Conservation (phyloP, 1,140 invertebrate species). For the Antheraea pernyi region DNA sequence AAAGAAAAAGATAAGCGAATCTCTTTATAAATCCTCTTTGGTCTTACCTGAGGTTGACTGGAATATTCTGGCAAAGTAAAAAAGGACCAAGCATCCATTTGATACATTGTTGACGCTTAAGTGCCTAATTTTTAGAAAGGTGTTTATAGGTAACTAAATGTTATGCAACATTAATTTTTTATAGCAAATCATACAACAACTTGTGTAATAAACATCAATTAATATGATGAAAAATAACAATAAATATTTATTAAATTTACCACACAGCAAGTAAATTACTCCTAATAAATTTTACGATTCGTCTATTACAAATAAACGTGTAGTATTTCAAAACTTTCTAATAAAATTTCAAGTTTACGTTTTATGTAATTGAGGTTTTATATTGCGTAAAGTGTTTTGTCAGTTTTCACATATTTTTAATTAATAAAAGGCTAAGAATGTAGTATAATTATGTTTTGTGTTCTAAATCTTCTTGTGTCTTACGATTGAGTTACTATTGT, state of each 20-base stretch:
- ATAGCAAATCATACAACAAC: background rate
- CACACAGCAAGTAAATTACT: background rate
- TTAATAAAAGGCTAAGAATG: too few relatives aligned
- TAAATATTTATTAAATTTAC: slow-evolving; percentile 4
- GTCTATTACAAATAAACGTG: background rate
- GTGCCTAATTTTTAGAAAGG: background rate
- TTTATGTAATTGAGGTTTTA: background rate
- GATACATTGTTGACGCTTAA: too few relatives aligned
- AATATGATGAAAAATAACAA: background rate
- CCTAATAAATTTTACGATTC: slow-evolving; percentile 9
- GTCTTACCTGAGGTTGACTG: too few relatives aligned
- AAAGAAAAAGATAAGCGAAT: too few relatives aligned
- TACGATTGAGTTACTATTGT: too few relatives aligned
- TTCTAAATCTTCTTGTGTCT: too few relatives aligned
- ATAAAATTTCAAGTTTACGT: background rate
- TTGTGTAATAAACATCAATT: background rate
- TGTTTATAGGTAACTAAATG: background rate
- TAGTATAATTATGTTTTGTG: too few relatives aligned
- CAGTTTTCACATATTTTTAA: too few relatives aligned
- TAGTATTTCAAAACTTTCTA: slow-evolving; percentile 7
- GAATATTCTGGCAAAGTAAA: too few relatives aligned
- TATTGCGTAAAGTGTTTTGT: too few relatives aligned
- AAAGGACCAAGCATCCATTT: too few relatives aligned
- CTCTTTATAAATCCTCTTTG: too few relatives aligned
- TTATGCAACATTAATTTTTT: background rate